Conservation (phyloP, 2,113 vertebrate species). For the Platysternon megacephalum region DNA sequence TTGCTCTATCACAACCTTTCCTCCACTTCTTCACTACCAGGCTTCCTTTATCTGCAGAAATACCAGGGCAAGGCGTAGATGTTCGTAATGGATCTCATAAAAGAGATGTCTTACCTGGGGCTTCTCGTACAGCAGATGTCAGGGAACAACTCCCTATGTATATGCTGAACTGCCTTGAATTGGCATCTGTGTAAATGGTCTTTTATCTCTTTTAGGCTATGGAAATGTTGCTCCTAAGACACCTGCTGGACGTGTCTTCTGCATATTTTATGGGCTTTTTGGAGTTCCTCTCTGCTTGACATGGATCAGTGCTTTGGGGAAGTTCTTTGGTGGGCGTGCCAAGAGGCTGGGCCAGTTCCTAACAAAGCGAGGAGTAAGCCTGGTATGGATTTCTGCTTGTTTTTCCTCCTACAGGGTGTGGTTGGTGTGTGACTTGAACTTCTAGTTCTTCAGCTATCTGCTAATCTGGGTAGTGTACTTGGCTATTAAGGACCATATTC, state of each 20-base stretch:
- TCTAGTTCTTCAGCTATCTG: neutral
- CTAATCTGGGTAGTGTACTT: neutral
- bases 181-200: neutral
- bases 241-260: constrained; percentile 90
- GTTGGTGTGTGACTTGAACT: constrained; percentile 13
- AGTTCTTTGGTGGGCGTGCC: constrained; percentile 97
- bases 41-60: neutral
- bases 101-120: neutral
- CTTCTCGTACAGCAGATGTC: neutral
- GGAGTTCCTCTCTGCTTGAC: constrained; percentile 95
- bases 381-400: constrained; percentile 81
- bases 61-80: neutral
- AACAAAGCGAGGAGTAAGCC: constrained; percentile 91
- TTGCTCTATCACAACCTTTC: neutral
- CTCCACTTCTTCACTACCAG: neutral
- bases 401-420: neutral
- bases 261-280: constrained; percentile 97
- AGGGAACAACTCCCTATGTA: neutral
- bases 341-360: constrained; percentile 95
- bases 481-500: neutral
- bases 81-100: neutral
- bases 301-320: constrained; percentile 97
- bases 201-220: constrained; percentile 83
- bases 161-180: neutral
- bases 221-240: constrained; percentile 98